These are phyloP conservation scores for Tetragnatha montana DNA, from an alignment of 2,888 invertebrate species.

Conservation along the genomic window DNA sequence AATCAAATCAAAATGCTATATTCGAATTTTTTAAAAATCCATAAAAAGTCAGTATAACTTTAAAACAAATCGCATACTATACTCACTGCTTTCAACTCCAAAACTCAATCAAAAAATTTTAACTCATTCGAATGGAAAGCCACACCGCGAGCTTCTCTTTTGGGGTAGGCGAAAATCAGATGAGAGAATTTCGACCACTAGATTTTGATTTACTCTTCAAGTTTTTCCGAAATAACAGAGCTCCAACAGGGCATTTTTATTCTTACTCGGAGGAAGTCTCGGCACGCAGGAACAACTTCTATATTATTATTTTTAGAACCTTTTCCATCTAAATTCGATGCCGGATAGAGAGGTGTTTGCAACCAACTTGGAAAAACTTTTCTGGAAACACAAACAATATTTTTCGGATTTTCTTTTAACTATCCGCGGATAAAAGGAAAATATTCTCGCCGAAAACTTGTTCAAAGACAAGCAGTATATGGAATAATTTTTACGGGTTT, in stretches of 20 bases:
- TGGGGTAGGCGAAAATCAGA: not conserved
- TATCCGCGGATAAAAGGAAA: not conserved
- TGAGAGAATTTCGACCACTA: slow-evolving; percentile 12
- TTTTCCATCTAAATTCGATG: slow-evolving; percentile 20
- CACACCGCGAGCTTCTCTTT: not conserved
- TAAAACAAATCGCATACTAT: too few species aligned
- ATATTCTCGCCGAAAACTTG: not conserved
- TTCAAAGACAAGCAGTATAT: not conserved
- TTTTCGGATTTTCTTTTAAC: not conserved
- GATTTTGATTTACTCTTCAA: slow-evolving; percentile 50
- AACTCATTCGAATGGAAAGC: slow-evolving; percentile 40
- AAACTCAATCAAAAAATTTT: not conserved
- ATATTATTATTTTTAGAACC: not conserved
- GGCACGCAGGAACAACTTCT: not conserved
- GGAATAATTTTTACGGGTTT: not conserved
- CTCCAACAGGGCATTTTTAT: not conserved
- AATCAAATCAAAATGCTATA: too few species aligned
- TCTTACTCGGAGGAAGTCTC: not conserved
- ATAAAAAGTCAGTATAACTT: too few species aligned
- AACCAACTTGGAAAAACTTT: not conserved
- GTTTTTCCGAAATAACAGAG: slow-evolving; percentile 21
- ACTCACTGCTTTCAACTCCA: not conserved
- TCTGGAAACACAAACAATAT: not conserved
- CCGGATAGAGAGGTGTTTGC: not conserved
- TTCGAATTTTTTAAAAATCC: too few species aligned